Conservation (phyloP, 2,113 vertebrate species). For the Corydoras sp. region DNA sequence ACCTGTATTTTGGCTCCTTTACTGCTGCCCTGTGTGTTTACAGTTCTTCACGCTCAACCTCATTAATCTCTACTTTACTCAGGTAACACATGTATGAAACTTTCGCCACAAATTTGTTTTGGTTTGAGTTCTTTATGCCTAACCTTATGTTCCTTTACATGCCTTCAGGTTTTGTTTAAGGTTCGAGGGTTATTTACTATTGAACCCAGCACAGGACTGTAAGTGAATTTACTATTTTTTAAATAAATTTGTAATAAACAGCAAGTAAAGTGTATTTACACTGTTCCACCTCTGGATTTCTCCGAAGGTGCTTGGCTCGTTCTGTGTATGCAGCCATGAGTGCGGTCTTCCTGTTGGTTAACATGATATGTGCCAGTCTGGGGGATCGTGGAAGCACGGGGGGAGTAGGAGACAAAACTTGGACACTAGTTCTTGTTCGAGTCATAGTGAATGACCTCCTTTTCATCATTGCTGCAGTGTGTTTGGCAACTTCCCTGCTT, state of each 20-base stretch:
- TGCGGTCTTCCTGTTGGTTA: conserved; percentile 71
- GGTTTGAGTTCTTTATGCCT: not conserved
- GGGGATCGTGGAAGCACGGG: conserved; percentile 53
- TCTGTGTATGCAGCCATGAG: conserved; percentile 57
- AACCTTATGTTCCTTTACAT: not conserved
- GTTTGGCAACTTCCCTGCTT: conserved; percentile 70
- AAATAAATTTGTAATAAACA: not conserved
- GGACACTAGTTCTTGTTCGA: conserved; percentile 73
- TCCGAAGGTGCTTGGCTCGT: conserved; percentile 47
- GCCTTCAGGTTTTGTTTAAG: conserved; percentile 75
- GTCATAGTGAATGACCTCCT: conserved; percentile 82
- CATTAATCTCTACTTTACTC: conserved; percentile 80
- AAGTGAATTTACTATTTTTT: conserved; percentile 52
- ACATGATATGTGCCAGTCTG: conserved; percentile 70
- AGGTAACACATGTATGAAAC: conserved; percentile 59
- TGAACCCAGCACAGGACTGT: conserved; percentile 67
- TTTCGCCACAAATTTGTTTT: not conserved
- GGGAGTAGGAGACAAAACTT: conserved; percentile 55
- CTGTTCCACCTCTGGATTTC: conserved; percentile 6
- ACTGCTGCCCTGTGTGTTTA: conserved; percentile 80
- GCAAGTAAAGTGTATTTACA: not conserved
- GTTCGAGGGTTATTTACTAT: conserved; percentile 64
- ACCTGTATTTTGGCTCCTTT: conserved; percentile 75
- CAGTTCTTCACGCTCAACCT: conserved; percentile 85
- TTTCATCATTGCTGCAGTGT: conserved; percentile 75